Base-by-base conservation (phyloP, 1,140 invertebrate species). In the Drosophila bocqueti region DNA sequence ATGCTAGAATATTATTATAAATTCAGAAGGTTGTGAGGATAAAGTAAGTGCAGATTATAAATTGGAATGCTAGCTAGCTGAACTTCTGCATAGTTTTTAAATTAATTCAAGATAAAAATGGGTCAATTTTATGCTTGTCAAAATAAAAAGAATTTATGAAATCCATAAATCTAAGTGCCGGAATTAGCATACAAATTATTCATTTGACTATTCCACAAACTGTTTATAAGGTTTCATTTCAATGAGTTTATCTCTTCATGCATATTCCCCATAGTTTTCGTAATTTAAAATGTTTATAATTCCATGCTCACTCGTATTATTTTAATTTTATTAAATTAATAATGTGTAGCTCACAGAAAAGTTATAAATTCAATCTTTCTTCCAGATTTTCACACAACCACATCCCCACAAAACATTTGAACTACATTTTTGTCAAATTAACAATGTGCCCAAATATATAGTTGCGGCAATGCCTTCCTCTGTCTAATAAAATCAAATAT, bases 401-500 rank as follows among this genome's bases (percentile, higher is more conserved):
- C 40, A 26, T 71, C 6, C 29, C 18, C 21, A 57, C 38, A 24
- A 21, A 21, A 10, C 36, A 38, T 60, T 61, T 73, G 52, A 73
- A 61, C 71, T 73, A 73, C 55, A 66, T 68, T 73, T 60, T 24
- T 43, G 71, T 6, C 68, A 74, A 73, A 52, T 52, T 52, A 73
- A 74, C 68, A 74, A 72, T 73, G 21, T 73, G 38, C 15, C 46
- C 47, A 57, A 57, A 57, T 34, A 26, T 46, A 55, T 76, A 76
- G 60, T 76, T 75, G 16, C 26, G 66, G 4, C 50, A 72, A 68
- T 47, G 72, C 10, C 52, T 40, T 55, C 29, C 65, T 73, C 54
- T 52, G 63, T 40, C 83, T 67, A 85, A 85, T 82, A 85, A 85
- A 85, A 86, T 85, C 83, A 86, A 86, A 86, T 86, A 73, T 89